Evolutionary conservation across 2,797 vertebrate genomes (phyloP), one percentile per base, ranked within the genome.

Genomic region (Caiman crocodilus): DNA sequence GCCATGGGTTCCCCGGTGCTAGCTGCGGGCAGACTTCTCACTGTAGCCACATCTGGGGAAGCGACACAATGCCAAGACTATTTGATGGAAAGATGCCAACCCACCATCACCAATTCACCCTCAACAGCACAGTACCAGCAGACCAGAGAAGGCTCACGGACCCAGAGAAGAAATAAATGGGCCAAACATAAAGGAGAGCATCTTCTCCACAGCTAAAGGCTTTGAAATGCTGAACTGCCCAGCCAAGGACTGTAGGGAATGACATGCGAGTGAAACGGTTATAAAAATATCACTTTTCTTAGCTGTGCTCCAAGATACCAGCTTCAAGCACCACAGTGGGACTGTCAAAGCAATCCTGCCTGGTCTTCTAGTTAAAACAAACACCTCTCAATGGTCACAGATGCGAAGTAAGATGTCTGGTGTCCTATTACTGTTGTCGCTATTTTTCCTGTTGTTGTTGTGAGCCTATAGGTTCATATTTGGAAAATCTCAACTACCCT

Each of bases 401-500:
- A 95, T 88, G 79, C 78, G 57, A 30, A 82, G 6, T 6, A 63
- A 82, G 58, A 76, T 90, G 88, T 57, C 69, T 92, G 85, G 35
- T 50, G 90, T 90, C 76, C 56, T 65, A 76, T 42, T 87, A 83
- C 32, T 96, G 87, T 75, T 92, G 61, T 95, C 96, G 90, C 90
- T 94, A 88, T 50, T 50, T 50, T 50, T 50, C 42, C 42, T 50
- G 42, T 50, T 50, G 42, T 50, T 50, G 42, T 90, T 80, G 61
- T 32, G 55, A 93, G 60, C 82, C 87, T 94, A 89, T 87, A 90
- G 89, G 82, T 93, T 94, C 84, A 0, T 92, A 76, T 95, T 95
- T 93, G 94, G 95, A 92, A 77, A 85, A 83, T 88, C 88, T 81
- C 91, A 86, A 94, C 76, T 92, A 74, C 87, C 18, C 63, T 83